Percentiles rank a stretch among this genome's conserved stretches.
These are phyloP conservation scores for Acanthacorydalis orientalis DNA, from an alignment of 2,888 invertebrate genomes.

Conservation along the genomic window DNA sequence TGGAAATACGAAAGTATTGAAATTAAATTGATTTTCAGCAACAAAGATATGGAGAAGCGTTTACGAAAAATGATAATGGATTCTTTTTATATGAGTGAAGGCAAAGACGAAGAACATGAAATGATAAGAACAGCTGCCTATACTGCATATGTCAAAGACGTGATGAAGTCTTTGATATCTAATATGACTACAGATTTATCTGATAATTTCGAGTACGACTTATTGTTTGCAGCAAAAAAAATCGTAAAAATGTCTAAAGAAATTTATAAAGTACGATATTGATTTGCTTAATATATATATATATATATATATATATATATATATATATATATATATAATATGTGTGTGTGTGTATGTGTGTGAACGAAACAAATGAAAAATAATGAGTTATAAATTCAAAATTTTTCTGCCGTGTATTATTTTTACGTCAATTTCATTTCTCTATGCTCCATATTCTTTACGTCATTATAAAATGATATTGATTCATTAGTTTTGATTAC, in stretches of 20 bases:
- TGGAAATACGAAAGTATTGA: not conserved
- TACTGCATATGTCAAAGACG: constrained; percentile 25
- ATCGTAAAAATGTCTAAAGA: constrained; percentile 33
- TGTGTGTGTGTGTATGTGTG: too few relatives aligned
- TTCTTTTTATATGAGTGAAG: constrained; percentile 6
- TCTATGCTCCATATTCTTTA: too few relatives aligned
- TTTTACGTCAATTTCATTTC: too few relatives aligned
- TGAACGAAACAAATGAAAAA: too few relatives aligned
- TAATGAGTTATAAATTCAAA: too few relatives aligned
- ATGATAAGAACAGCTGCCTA: constrained; percentile 13
- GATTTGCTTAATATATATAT: too few relatives aligned
- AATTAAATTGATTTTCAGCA: not conserved
- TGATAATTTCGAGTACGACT: constrained; percentile 25
- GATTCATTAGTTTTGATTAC: too few relatives aligned
- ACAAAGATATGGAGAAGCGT: not conserved
- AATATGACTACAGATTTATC: constrained; percentile 19
- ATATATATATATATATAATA: too few relatives aligned
- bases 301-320: too few relatives aligned
- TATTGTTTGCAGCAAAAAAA: constrained; percentile 28
- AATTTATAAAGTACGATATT: constrained; percentile 33
- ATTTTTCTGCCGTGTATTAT: too few relatives aligned
- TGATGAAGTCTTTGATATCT: constrained; percentile 28
- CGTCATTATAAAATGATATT: too few relatives aligned
- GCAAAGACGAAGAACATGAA: constrained; percentile 19
- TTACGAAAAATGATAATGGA: constrained; percentile 3